Conservation (phyloP, 2,113 vertebrate species). For the Climacteris rufus region DNA sequence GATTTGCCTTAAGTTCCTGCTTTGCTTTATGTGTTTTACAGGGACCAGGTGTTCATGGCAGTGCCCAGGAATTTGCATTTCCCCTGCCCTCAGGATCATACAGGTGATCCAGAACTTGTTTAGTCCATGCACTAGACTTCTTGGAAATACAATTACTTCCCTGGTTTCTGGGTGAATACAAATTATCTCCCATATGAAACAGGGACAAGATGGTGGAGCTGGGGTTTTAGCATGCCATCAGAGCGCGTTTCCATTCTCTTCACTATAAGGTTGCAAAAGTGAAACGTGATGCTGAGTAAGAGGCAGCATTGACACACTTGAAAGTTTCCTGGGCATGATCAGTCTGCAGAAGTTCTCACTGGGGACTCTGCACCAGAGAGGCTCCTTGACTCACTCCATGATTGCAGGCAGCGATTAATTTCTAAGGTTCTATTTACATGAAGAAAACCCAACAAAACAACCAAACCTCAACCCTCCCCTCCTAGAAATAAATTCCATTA, state of each 20-base stretch:
- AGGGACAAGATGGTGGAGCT: background rate
- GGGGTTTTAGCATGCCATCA: background rate
- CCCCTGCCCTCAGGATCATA: background rate
- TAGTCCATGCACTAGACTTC: background rate
- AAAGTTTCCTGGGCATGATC: background rate
- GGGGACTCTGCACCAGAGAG: background rate
- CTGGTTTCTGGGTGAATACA: background rate
- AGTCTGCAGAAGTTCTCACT: rapidly evolving
- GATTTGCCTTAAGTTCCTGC: background rate
- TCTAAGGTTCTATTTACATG: background rate
- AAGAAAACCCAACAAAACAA: background rate
- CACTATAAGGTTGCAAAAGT: background rate
- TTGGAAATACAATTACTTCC: background rate
- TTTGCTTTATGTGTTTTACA: background rate
- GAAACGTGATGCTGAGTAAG: background rate
- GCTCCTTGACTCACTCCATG: rapidly evolving
- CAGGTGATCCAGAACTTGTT: background rate
- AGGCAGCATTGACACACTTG: background rate
- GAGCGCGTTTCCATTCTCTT: background rate
- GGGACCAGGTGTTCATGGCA: background rate
- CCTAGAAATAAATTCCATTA: background rate
- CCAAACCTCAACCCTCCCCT: background rate
- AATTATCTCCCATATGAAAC: background rate
- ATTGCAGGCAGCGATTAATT: background rate
- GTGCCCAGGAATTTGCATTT: background rate